Evolutionary conservation across 2,888 invertebrate genomes (phyloP).

Genomic region (Spisula solida): DNA sequence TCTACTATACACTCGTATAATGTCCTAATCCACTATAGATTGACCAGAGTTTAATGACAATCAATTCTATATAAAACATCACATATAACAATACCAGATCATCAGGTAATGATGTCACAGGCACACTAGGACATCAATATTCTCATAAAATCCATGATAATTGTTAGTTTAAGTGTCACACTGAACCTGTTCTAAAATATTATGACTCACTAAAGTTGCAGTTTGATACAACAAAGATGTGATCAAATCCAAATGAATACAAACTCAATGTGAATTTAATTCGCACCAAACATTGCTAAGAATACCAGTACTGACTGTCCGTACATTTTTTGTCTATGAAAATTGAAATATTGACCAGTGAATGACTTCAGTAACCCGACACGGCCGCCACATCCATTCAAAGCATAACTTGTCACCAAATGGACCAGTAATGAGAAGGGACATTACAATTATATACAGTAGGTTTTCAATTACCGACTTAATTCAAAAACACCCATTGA

Average conservation of each 20-base stretch:
- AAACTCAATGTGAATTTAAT: neutral
- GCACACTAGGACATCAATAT: neutral
- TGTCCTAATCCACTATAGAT: constrained; percentile 28
- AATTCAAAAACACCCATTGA: neutral
- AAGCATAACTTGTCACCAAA: neutral
- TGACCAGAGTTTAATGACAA: constrained; percentile 6
- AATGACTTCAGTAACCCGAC: neutral
- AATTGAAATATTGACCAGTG: neutral
- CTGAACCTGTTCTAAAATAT: neutral
- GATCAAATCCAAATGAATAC: neutral
- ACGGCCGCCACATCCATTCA: neutral
- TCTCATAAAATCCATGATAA: neutral
- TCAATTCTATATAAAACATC: neutral
- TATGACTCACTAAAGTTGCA: neutral
- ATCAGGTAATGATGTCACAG: neutral
- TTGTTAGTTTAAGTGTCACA: neutral
- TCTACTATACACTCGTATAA: neutral
- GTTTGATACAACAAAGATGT: neutral
- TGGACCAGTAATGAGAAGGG: neutral
- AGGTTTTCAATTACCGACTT: neutral
- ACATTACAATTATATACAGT: neutral
- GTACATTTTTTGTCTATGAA: neutral
- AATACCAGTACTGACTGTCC: neutral
- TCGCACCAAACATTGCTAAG: neutral
- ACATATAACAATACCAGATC: neutral